Evolutionary conservation across 2,113 vertebrate species (phyloP).

Genomic region (Loxodonta africana): DNA sequence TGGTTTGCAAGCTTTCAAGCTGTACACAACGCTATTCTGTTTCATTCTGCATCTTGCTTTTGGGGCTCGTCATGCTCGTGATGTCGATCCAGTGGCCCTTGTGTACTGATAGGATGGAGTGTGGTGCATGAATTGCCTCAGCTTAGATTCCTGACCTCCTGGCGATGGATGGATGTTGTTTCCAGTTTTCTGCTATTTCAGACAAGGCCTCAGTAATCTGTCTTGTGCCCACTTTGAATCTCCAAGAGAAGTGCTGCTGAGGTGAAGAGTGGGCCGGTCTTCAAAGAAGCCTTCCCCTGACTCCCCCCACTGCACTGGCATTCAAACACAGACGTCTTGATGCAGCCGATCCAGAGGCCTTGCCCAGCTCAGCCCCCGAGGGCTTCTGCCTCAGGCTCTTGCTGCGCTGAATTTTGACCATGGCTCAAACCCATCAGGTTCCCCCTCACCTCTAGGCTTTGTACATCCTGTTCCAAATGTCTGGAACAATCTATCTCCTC

Average conservation of each 20-base stretch:
- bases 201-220: neutral
- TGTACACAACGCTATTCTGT: rapidly evolving
- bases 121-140: no score
- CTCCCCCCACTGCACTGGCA: neutral
- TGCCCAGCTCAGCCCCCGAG: neutral
- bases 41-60: neutral
- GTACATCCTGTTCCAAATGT: neutral
- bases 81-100: rapidly evolving
- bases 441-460: no score
- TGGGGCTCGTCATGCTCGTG: neutral
- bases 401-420: neutral
- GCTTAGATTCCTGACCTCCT: neutral
- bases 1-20: rapidly evolving
- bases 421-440: neutral
- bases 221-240: neutral
- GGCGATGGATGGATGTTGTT: neutral
- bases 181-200: neutral
- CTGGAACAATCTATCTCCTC: neutral
- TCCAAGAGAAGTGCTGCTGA: neutral
- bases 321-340: neutral
- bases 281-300: neutral
- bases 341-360: neutral
- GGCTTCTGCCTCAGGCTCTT: neutral
- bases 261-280: neutral
- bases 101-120: no score